These are phyloP conservation scores for Cephonodes hylas DNA, from an alignment of 2,888 invertebrate genomes.

Conservation along the genomic window DNA sequence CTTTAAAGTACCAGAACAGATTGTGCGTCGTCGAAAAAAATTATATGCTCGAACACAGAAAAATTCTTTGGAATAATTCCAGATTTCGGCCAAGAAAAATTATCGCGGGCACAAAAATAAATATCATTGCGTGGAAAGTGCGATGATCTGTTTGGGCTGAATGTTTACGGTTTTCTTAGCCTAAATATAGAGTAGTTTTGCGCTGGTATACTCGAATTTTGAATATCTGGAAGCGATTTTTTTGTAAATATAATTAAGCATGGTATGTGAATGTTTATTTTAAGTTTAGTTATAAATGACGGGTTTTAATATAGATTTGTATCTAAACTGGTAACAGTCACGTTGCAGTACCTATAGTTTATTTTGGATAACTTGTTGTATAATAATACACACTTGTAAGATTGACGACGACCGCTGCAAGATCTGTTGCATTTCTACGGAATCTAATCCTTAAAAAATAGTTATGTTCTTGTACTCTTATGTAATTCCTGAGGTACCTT, in stretches of 20 bases:
- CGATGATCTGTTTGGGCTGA: conserved; percentile 18
- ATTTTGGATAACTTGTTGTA: not conserved
- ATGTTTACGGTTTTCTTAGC: conserved; percentile 19
- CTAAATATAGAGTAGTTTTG: conserved; percentile 7
- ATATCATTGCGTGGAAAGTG: conserved; percentile 32
- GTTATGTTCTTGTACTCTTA: not conserved
- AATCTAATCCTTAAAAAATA: not conserved
- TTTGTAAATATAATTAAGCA: no score
- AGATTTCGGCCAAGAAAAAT: conserved; percentile 38
- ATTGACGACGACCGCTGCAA: no score
- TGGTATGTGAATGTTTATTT: no score
- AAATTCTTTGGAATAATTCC: conserved; percentile 72
- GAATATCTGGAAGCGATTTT: not conserved
- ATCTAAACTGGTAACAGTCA: no score
- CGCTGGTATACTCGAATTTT: not conserved
- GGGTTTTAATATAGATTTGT: no score
- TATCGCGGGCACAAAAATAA: conserved; percentile 38
- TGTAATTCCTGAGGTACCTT: not conserved
- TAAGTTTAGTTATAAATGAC: no score
- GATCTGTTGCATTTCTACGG: not conserved
- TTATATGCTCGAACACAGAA: conserved; percentile 44
- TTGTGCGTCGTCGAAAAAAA: conserved; percentile 17
- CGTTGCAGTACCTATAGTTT: not conserved
- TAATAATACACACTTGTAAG: not conserved
- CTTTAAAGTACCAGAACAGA: conserved; percentile 14